A percentile compares a stretch with the other conserved stretches of the same genome.
phyloP scores from a whole-genome alignment of 2,888 invertebrate genomes.

The Himalopsyche anomala region DNA sequence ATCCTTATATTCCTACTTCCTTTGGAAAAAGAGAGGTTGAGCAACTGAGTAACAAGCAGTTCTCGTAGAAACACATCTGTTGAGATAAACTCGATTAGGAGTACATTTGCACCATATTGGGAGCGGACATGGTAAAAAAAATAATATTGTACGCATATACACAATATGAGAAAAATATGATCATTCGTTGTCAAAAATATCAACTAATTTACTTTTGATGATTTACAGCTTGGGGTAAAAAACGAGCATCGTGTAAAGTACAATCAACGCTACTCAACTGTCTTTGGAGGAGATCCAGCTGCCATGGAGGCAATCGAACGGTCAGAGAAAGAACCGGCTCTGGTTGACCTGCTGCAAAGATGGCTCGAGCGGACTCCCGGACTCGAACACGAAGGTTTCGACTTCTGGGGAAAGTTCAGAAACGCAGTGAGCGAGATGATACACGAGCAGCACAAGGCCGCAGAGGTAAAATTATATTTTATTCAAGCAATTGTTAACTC shows the following conservation, averaged over 20 bases:
- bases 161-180: no score
- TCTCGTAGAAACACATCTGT: no score
- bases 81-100: no score
- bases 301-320: slow-evolving; percentile 76
- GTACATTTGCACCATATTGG: no score
- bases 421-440: slow-evolving; percentile 84
- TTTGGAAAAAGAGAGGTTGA: no score
- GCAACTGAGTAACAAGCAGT: no score
- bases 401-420: slow-evolving; percentile 96
- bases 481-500: background rate
- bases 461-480: slow-evolving; percentile 74
- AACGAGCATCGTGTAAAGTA: slow-evolving; percentile 94
- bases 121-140: no score
- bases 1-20: no score
- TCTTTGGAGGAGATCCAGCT: slow-evolving; percentile 86
- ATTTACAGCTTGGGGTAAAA: slow-evolving; percentile 80
- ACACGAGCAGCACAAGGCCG: slow-evolving; percentile 80
- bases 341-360: slow-evolving; percentile 89
- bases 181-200: no score
- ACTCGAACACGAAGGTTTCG: slow-evolving; percentile 87
- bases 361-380: slow-evolving; percentile 98
- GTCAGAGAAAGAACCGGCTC: slow-evolving; percentile 90
- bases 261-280: slow-evolving; percentile 93
- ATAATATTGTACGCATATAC: no score
- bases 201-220: background rate